A percentile compares a stretch with the other conserved stretches of the same genome.
These are phyloP conservation scores for Suillia variegata DNA, from an alignment of 2,888 invertebrate genomes.

Conservation along the genomic window DNA sequence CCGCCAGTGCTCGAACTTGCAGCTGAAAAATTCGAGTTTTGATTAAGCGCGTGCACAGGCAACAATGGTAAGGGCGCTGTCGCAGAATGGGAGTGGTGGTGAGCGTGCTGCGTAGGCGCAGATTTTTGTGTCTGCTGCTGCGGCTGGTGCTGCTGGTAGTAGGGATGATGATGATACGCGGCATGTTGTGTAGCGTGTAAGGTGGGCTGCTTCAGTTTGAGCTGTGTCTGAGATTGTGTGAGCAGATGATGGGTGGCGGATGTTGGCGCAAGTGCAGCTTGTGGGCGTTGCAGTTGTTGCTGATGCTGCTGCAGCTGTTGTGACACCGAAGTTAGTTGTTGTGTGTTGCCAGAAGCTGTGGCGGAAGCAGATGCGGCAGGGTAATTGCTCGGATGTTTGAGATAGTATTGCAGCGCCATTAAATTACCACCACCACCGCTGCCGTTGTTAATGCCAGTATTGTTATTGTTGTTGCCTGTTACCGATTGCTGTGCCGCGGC, in stretches of 20 bases:
- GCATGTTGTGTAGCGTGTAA: slow-evolving; percentile 53
- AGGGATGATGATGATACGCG: slow-evolving; percentile 50
- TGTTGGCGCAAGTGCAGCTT: slow-evolving; percentile 13
- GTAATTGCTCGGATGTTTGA: slow-evolving; percentile 53
- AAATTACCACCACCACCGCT: slow-evolving; percentile 34
- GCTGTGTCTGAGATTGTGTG: slow-evolving; percentile 52
- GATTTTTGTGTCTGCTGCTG: slow-evolving; percentile 21
- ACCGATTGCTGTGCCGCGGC: no score
- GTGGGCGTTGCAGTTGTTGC: slow-evolving; percentile 27
- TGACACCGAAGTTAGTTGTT: slow-evolving; percentile 10
- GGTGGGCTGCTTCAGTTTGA: slow-evolving; percentile 54
- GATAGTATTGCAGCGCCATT: slow-evolving; percentile 55
- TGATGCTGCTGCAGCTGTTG: slow-evolving; percentile 25
- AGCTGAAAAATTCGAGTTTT: slow-evolving; percentile 55
- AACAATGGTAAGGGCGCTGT: slow-evolving; percentile 41
- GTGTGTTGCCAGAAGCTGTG: slow-evolving; percentile 4
- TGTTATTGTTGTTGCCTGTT: slow-evolving; percentile 19
- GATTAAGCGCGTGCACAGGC: slow-evolving; percentile 52
- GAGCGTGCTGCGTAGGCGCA: slow-evolving; percentile 23
- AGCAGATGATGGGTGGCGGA: slow-evolving; percentile 45
- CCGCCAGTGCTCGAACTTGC: slow-evolving; percentile 56
- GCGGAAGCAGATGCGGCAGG: slow-evolving; percentile 32
- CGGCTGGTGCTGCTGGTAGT: slow-evolving; percentile 52
- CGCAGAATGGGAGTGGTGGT: slow-evolving; percentile 10
- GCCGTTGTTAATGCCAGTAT: slow-evolving; percentile 24